Evolutionary conservation across 2,888 invertebrate genomes (phyloP), one percentile per base, ranked within the genome.

Genomic region (Palloptera scutellata): DNA sequence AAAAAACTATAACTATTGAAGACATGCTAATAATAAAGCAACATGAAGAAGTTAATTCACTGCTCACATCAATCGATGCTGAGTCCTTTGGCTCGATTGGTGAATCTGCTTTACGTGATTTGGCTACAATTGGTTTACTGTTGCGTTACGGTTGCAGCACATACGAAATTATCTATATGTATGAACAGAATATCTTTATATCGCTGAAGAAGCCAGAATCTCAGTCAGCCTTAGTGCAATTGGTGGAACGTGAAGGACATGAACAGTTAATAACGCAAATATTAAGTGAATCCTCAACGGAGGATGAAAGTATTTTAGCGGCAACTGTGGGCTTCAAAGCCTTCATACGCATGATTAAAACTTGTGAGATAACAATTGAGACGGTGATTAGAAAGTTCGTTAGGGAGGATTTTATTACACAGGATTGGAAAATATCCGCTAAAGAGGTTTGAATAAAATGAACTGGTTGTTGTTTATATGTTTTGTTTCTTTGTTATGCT

Each of bases 321-420:
- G 91, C 92, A 0, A 93, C 92, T 62, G 92, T 92, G 61, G 94
- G 94, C 12, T 94, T 95, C 85, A 89, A 91, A 73, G 94, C 95
- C 8, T 93, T 95, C 82, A 91, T 95, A 86, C 90, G 90, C 78
- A 93, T 95, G 93, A 90, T 95, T 10, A 92, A 93, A 80, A 86
- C 91, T 67, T 90, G 91, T 78, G 91, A 93, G 79, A 90, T 91
- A 61, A 91, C 92, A 1, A 92, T 95, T 20, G 94, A 95, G 84
- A 93, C 94, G 84, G 91, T 94, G 20, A 92, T 95, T 73, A 90
- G 91, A 2, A 90, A 92, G 77, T 93, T 95, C 79, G 90, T 89
- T 69, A 93, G 93, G 2, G 92, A 94, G 85, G 95, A 95, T 84
- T 95, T 95, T 81, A 90, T 91, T 71, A 89, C 91, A 55, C 89